phyloP scores from a whole-genome alignment of 2,113 vertebrate genomes.

The Toxostoma redivivum region DNA sequence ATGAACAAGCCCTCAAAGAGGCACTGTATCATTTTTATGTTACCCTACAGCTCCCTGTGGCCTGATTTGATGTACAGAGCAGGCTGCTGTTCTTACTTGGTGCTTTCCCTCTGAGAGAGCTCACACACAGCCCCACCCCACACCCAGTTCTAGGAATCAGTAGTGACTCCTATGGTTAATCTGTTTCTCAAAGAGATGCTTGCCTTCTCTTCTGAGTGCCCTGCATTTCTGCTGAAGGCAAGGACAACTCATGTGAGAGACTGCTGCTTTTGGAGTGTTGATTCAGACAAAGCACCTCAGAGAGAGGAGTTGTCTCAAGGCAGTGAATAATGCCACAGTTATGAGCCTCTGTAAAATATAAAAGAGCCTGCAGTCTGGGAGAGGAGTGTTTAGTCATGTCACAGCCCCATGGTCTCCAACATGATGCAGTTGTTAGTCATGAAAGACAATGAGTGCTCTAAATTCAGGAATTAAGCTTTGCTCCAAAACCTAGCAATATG shows the following conservation, averaged over 20 bases:
- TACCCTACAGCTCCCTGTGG: not conserved
- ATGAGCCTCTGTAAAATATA: not conserved
- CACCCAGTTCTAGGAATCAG: not conserved
- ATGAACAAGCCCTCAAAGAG: not conserved
- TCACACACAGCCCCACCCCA: not conserved
- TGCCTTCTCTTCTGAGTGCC: not conserved
- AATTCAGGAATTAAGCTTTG: not conserved
- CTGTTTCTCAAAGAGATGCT: not conserved
- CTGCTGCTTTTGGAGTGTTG: not conserved
- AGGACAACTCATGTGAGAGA: not conserved
- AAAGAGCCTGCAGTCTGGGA: not conserved
- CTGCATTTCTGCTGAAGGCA: not conserved
- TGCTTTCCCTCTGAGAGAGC: not conserved
- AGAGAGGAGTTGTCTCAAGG: not conserved
- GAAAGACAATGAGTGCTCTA: not conserved
- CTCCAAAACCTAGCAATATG: not conserved
- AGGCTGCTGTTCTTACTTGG: not conserved
- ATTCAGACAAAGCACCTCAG: not conserved
- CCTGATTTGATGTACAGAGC: accelerated
- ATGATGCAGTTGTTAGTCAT: not conserved
- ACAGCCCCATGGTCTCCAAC: not conserved
- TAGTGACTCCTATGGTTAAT: not conserved
- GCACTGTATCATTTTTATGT: not conserved
- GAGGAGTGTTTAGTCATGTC: not conserved
- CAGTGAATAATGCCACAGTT: not conserved